Conservation (phyloP, 1,140 invertebrate genomes). For the Papilio polyxenes region DNA sequence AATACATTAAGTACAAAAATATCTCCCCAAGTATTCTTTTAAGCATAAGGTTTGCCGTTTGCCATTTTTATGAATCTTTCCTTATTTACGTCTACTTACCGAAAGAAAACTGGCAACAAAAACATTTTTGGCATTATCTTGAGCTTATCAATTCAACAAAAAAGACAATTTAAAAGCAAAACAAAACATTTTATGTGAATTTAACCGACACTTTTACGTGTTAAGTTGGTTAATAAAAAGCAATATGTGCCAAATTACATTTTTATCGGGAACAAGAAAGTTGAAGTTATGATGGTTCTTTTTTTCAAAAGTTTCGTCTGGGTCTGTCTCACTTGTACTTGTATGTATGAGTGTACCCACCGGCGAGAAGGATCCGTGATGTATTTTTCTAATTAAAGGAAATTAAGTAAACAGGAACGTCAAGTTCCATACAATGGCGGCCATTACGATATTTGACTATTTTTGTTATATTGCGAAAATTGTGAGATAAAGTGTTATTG, state of each 20-base stretch:
- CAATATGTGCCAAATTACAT: constrained; percentile 14
- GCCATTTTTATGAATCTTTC: no score
- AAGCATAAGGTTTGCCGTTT: background rate
- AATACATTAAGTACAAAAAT: background rate
- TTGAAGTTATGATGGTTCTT: background rate
- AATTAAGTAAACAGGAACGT: background rate
- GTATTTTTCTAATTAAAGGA: no score
- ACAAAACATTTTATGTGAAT: constrained; percentile 6
- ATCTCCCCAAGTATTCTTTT: background rate
- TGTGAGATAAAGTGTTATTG: no score
- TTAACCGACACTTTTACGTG: constrained; percentile 18
- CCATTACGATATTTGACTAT: background rate
- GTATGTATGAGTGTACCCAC: background rate
- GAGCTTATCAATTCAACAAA: background rate
- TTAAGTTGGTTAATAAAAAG: constrained; percentile 24
- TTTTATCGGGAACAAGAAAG: constrained; percentile 22
- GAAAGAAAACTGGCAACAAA: background rate
- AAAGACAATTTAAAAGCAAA: constrained; percentile 17
- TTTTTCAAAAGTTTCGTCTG: background rate
- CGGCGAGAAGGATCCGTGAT: background rate
- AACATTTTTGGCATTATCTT: background rate
- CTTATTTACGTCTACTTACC: no score
- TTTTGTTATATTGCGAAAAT: no score
- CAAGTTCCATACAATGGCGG: background rate
- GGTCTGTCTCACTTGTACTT: background rate